phyloP scores from a whole-genome alignment of 2,113 vertebrate genomes.

The Muntiacus reevesi region DNA sequence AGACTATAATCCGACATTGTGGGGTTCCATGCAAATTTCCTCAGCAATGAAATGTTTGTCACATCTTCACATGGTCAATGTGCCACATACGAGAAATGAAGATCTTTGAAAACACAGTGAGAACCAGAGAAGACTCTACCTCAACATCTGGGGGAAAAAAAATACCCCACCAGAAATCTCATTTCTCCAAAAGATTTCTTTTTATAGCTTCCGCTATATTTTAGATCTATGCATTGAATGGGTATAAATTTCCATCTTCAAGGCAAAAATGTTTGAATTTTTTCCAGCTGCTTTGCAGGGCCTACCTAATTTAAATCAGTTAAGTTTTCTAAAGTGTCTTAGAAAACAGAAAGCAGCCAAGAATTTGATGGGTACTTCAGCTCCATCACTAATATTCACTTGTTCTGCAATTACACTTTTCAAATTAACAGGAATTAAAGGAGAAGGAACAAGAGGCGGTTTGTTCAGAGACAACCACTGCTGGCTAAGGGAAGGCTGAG shows the following conservation, averaged over 20 bases:
- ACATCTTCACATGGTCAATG: neutral
- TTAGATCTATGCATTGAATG: neutral
- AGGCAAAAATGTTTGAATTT: neutral
- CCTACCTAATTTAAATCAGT: neutral
- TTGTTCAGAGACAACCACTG: neutral
- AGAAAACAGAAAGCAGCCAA: neutral
- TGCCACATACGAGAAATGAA: neutral
- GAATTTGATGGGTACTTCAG: neutral
- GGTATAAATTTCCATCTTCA: neutral
- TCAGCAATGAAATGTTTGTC: neutral
- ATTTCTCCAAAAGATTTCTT: constrained; percentile 15
- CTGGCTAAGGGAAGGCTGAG: neutral
- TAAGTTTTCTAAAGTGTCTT: neutral
- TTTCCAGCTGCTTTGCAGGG: neutral
- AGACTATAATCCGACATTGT: neutral
- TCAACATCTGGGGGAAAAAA: neutral
- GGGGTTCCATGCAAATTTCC: neutral
- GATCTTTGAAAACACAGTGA: neutral
- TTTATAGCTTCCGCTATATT: neutral
- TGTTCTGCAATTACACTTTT: neutral
- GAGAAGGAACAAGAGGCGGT: neutral
- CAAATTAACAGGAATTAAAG: neutral
- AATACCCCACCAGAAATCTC: neutral
- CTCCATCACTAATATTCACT: neutral
- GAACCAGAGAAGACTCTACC: neutral